These are phyloP conservation scores for Helogale parvula DNA, from an alignment of 2,113 vertebrate genomes.

Conservation along the genomic window DNA sequence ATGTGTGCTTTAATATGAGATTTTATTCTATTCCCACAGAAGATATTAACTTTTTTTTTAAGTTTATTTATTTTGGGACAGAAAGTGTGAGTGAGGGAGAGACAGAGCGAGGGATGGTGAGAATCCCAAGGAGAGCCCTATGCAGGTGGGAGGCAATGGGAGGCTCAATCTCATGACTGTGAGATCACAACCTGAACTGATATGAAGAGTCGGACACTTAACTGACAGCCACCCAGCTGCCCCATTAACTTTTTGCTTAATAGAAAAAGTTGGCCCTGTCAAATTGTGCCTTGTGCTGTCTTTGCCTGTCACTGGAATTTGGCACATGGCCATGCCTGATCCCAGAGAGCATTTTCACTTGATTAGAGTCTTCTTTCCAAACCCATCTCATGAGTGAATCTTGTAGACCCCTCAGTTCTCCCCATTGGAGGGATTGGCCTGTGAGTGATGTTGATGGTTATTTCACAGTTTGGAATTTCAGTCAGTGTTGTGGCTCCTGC, in stretches of 20 bases:
- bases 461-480: slow-evolving; percentile 52
- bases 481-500: slow-evolving; percentile 43
- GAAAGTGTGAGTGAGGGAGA: no score
- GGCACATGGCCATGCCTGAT: background rate
- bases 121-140: no score
- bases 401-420: background rate
- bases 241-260: background rate
- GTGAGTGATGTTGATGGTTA: background rate
- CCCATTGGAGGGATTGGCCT: background rate
- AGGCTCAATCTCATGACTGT: no score
- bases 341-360: background rate
- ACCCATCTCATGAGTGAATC: background rate
- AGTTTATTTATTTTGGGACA: no score
- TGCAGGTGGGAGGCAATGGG: no score
- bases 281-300: background rate
- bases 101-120: no score
- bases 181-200: no score
- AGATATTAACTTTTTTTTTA: background rate
- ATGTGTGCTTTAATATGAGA: background rate
- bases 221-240: no score
- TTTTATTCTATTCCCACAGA: background rate
- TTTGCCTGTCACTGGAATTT: slow-evolving; percentile 19
- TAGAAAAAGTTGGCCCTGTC: background rate
- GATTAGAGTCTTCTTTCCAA: background rate
- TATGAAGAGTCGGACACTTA: no score